Conservation (phyloP, 2,888 invertebrate genomes). For the Campopleginae sp. region DNA sequence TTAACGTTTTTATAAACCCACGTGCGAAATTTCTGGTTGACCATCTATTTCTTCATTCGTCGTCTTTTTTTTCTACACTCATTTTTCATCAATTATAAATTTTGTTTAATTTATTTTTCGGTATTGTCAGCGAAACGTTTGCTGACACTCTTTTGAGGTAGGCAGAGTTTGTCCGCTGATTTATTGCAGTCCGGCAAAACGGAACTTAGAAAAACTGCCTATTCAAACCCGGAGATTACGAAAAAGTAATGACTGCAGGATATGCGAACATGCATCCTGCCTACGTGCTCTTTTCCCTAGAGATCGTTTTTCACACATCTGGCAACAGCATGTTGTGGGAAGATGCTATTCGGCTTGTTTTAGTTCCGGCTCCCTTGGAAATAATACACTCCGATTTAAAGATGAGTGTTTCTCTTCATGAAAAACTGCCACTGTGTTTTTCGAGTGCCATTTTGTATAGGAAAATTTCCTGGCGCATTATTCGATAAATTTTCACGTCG, state of each 20-base stretch:
- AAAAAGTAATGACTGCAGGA: slow-evolving; percentile 59
- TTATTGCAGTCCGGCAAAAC: not conserved
- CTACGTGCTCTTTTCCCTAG: slow-evolving; percentile 35
- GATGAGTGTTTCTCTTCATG: not conserved
- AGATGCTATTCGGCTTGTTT: slow-evolving; percentile 6
- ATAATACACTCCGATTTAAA: slow-evolving; percentile 4
- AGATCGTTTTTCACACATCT: slow-evolving; percentile 63
- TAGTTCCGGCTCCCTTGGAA: slow-evolving; percentile 67
- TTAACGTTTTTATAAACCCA: not conserved
- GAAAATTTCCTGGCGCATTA: not conserved
- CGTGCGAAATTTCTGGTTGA: not conserved
- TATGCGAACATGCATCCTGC: slow-evolving; percentile 62
- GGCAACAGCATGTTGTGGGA: slow-evolving; percentile 64
- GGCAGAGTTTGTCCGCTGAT: not conserved
- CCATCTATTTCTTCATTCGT: not conserved
- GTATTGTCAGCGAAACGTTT: not conserved
- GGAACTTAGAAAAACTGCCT: not conserved
- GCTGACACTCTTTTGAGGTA: slow-evolving; percentile 5
- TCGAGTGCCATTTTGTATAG: not conserved
- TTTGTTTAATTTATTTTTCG: not conserved
- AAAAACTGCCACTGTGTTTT: not conserved
- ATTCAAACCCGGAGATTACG: slow-evolving; percentile 24
- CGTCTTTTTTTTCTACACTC: not conserved
- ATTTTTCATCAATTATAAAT: not conserved
- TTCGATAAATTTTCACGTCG: too few species aligned